A percentile compares a stretch with the other conserved stretches of the same genome.
phyloP scores from a whole-genome alignment of 2,797 vertebrate species.

The Eleutherodactylus coqui region DNA sequence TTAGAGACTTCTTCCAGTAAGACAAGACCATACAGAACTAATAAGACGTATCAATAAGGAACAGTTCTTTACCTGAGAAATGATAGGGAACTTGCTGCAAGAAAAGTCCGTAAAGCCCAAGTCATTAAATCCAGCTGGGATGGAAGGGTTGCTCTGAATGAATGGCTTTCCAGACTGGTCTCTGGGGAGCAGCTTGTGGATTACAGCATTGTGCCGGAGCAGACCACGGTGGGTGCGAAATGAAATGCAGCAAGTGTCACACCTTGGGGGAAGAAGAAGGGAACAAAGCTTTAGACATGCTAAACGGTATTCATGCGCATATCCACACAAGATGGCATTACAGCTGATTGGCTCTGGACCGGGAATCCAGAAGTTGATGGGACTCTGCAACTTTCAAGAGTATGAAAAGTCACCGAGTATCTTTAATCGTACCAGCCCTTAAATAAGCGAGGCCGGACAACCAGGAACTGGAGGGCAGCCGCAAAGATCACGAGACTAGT shows the following conservation, averaged over 20 bases:
- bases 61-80: constrained; percentile 86
- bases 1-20: no score
- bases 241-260: constrained; percentile 92
- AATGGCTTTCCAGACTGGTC: constrained; percentile 90
- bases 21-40: no score
- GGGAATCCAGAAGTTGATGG: neutral
- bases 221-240: constrained; percentile 95
- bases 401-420: no score
- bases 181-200: constrained; percentile 93
- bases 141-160: constrained; percentile 97
- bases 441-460: no score
- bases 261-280: constrained; percentile 74
- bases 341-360: neutral
- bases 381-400: no score
- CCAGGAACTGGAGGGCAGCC: no score
- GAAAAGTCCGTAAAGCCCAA: constrained; percentile 98
- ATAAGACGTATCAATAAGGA: no score
- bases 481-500: no score
- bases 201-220: constrained; percentile 89
- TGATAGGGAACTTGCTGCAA: constrained; percentile 92
- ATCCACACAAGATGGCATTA: neutral
- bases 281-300: no score
- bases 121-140: constrained; percentile 95
- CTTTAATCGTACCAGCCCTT: no score
- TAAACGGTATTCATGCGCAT: neutral